These are phyloP conservation scores for Sinonovacula constricta DNA, from an alignment of 1,140 invertebrate genomes.

Conservation along the genomic window DNA sequence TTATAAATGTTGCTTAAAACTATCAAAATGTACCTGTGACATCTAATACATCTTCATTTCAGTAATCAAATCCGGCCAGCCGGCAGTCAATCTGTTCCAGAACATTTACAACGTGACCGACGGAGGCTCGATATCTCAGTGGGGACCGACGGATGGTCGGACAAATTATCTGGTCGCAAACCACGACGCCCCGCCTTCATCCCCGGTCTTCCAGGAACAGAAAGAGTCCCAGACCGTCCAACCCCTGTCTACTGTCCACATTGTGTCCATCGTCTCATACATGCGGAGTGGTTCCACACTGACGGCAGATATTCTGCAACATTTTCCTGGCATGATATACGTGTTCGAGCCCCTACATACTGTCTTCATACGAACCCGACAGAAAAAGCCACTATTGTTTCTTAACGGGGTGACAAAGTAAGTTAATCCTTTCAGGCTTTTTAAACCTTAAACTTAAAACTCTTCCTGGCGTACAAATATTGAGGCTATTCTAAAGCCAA, in stretches of 20 bases:
- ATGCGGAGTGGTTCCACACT: constrained; percentile 67
- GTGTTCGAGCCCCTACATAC: constrained; percentile 62
- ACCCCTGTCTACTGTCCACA: constrained; percentile 35
- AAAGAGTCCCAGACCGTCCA: no score
- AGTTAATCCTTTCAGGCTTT: no score
- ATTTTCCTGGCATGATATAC: constrained; percentile 57
- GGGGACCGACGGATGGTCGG: neutral
- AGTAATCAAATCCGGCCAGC: neutral
- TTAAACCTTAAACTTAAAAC: no score
- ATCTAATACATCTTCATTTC: no score
- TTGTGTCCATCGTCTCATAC: constrained; percentile 53
- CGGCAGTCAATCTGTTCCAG: neutral
- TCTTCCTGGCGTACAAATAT: no score
- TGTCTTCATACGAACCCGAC: neutral
- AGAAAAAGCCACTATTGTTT: constrained; percentile 4
- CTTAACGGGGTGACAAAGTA: constrained; percentile 25
- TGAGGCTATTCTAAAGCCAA: neutral
- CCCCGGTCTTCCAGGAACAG: neutral
- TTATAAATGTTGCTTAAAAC: no score
- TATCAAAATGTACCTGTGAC: no score
- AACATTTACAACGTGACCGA: neutral
- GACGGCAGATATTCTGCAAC: constrained; percentile 62
- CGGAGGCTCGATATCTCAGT: neutral
- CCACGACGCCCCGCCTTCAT: neutral
- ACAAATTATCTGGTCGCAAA: neutral